phyloP scores from a whole-genome alignment of 2,888 invertebrate species.

The Cryptocephalus moraei region DNA sequence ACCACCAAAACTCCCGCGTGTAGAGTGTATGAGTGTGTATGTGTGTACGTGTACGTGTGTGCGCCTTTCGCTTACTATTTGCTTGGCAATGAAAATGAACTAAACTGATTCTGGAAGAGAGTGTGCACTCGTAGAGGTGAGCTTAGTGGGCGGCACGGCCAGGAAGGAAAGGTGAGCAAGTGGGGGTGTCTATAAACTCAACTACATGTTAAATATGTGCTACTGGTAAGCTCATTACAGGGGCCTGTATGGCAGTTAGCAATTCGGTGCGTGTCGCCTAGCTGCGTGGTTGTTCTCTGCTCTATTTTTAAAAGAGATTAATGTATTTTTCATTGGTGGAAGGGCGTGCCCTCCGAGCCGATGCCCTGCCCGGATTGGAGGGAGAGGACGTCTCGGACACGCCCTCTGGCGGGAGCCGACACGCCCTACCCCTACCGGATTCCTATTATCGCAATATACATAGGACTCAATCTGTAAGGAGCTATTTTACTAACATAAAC shows the following conservation, averaged over 20 bases:
- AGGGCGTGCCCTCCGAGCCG: slow-evolving; percentile 33
- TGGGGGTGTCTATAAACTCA: slow-evolving; percentile 37
- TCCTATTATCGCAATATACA: slow-evolving; percentile 37
- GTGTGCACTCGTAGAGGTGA: slow-evolving; percentile 26
- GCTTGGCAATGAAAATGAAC: slow-evolving; percentile 23
- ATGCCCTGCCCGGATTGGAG: slow-evolving; percentile 33
- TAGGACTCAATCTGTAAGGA: slow-evolving; percentile 39
- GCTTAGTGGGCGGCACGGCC: slow-evolving; percentile 30
- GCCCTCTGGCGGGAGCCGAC: slow-evolving; percentile 32
- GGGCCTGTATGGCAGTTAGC: slow-evolving; percentile 35
- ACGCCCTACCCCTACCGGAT: slow-evolving; percentile 31
- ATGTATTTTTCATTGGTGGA: slow-evolving; percentile 43
- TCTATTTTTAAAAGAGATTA: slow-evolving; percentile 43
- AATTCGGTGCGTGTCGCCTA: slow-evolving; percentile 34
- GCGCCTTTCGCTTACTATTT: slow-evolving; percentile 16
- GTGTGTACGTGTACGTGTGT: slow-evolving; percentile 3
- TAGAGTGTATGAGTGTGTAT: background rate
- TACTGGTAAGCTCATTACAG: slow-evolving; percentile 39
- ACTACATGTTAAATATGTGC: slow-evolving; percentile 41
- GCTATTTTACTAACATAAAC: slow-evolving; percentile 39
- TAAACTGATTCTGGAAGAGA: slow-evolving; percentile 20
- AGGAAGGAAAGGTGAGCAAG: slow-evolving; percentile 26
- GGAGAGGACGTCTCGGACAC: slow-evolving; percentile 27
- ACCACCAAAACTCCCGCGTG: background rate
- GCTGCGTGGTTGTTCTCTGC: slow-evolving; percentile 35